Conservation (phyloP, 2,797 vertebrate species). For the Meda fulgida region DNA sequence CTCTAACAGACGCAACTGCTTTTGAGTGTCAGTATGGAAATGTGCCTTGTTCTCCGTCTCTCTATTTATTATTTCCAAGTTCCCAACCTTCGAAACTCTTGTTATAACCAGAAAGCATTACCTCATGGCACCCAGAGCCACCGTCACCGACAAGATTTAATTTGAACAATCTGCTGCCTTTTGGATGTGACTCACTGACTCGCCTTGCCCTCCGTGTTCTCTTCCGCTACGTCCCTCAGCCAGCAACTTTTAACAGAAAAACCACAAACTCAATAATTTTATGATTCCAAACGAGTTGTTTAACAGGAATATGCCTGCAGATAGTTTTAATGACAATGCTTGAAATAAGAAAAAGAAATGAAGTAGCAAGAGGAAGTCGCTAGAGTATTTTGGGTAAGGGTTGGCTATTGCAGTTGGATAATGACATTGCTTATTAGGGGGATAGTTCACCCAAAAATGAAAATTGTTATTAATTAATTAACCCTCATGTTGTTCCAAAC, state of each 20-base stretch:
- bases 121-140: conserved; percentile 76
- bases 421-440: neutral
- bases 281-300: conserved; percentile 38
- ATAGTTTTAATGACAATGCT: conserved; percentile 6
- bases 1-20: neutral
- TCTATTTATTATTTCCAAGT: conserved; percentile 60
- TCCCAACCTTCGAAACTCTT: conserved; percentile 64
- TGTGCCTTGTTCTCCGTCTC: conserved; percentile 56
- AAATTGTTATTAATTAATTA: neutral
- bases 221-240: conserved; percentile 23
- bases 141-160: conserved; percentile 75
- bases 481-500: neutral
- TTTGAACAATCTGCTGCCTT: conserved; percentile 76
- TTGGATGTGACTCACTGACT: conserved; percentile 61
- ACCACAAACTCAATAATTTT: conserved; percentile 39
- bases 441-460: neutral
- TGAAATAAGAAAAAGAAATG: neutral
- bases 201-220: conserved; percentile 3
- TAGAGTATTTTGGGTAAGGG: neutral
- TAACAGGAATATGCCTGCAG: conserved; percentile 28
- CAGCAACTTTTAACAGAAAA: conserved; percentile 48
- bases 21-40: conserved; percentile 52
- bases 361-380: neutral
- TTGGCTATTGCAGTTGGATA: neutral
- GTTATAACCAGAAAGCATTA: conserved; percentile 67